Conservation (phyloP, 2,113 vertebrate species). For the Steatornis caripensis region DNA sequence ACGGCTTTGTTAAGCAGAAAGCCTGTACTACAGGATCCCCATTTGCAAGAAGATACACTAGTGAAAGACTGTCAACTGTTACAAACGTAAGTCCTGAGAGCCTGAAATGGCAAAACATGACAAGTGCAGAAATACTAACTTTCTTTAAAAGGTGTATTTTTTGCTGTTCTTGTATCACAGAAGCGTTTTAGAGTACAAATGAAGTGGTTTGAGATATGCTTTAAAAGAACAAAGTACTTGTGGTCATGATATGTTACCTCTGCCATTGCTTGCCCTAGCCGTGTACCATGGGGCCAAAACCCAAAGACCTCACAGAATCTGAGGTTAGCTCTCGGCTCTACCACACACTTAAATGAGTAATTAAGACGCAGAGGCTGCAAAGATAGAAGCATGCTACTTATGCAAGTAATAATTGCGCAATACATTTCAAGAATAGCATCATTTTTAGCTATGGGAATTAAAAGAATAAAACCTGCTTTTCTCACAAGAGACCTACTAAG, state of each 20-base stretch:
- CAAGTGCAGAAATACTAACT: not conserved
- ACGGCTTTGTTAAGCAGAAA: not conserved
- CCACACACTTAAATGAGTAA: not conserved
- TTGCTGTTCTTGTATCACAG: not conserved
- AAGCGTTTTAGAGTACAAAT: not conserved
- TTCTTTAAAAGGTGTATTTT: not conserved
- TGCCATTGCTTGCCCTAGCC: not conserved
- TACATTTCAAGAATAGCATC: not conserved
- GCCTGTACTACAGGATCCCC: not conserved
- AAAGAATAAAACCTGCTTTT: not conserved
- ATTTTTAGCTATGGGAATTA: not conserved
- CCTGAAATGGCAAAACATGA: not conserved
- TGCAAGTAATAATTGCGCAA: not conserved
- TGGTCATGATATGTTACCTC: not conserved
- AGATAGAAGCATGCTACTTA: not conserved
- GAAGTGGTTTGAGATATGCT: not conserved
- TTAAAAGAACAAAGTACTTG: not conserved
- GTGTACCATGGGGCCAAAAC: not conserved
- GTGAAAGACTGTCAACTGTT: not conserved
- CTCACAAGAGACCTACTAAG: not conserved
- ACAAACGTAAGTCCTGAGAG: not conserved
- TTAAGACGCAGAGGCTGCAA: not conserved
- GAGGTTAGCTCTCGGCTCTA: not conserved
- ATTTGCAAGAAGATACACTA: not conserved
- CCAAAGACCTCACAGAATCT: not conserved